Percentiles rank a stretch among this genome's conserved stretches.
phyloP scores from a whole-genome alignment of 2,888 invertebrate genomes.

The Amorpha juglandis region DNA sequence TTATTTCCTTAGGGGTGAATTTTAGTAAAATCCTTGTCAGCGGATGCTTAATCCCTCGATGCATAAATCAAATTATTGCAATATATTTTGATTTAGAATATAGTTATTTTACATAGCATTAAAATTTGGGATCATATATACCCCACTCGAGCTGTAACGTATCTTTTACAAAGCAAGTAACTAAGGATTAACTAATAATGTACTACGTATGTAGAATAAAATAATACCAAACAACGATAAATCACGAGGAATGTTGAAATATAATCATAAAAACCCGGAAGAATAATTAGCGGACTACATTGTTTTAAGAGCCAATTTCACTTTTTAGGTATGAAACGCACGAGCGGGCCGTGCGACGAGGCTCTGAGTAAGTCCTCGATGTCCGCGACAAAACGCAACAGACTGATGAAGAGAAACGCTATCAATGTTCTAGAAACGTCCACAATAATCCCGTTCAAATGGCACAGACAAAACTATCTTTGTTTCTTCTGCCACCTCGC shows the following conservation, averaged over 20 bases:
- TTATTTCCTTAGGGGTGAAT: no score
- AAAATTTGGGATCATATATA: no score
- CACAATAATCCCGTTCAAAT: constrained; percentile 71
- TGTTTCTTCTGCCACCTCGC: constrained; percentile 74
- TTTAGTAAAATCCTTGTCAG: no score
- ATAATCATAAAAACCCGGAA: constrained; percentile 23
- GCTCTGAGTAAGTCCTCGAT: constrained; percentile 60
- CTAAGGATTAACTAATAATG: no score
- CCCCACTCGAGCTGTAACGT: no score
- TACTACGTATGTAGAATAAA: background rate
- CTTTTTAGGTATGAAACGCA: constrained; percentile 64
- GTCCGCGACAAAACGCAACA: constrained; percentile 68
- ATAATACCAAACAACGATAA: background rate
- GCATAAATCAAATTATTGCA: no score
- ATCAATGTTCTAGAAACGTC: constrained; percentile 65
- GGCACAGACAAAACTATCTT: constrained; percentile 73
- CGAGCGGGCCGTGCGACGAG: constrained; percentile 38
- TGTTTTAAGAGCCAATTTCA: constrained; percentile 47
- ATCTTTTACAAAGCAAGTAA: no score
- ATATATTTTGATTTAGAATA: no score
- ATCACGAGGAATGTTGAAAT: constrained; percentile 36
- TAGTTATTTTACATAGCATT: no score
- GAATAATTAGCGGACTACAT: background rate
- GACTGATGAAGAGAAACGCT: constrained; percentile 71
- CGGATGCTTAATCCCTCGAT: no score